Base-by-base conservation (phyloP, 2,797 vertebrate species). In the Melanotaenia boesemani region DNA sequence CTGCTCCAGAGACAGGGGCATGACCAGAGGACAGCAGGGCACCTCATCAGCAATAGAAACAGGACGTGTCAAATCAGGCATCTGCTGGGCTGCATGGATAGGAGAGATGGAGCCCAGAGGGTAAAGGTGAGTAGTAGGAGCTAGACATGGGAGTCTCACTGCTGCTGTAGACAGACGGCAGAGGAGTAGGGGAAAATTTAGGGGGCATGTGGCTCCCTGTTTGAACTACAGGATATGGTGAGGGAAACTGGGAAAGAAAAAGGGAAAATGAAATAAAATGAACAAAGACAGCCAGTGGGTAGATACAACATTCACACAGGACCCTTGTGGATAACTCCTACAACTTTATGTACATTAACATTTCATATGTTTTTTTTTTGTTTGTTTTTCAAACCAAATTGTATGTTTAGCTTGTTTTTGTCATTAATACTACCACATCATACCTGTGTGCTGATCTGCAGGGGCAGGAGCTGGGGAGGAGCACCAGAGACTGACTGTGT, bases 211-310 rank as follows among this genome's bases (percentile, higher is more conserved):
- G 88, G 63, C 93, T 94, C 84, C 94, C 91, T 88, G 95, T 93
- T 89, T 96, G 95, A 90, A 95, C 92, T 88, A 95, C 90, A 65
- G 95, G 94, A 93, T 96, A 94, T 87, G 92, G 83, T 77, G 94
- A 93, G 92, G 96, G 94, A 93, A 97, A 97, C 97, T 98, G 96
- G 91, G 91, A 90, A 93, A 92, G 84, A 82, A 90, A 91, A 88
- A 85, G 86, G 87, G 77, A 86, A 88, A 87, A 90, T 83, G 60
- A 89, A 83, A 90, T 56, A 81, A 85, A 93, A 91, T 81, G 75
- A 91, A 89, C 63, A 84, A 83, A 87, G 80, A 85, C 74, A 84
- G 79, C 67, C 71, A 80, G 52, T 76, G 30, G 59, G 78, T 68
- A 74, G 68, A 84, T 79, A 88, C 37, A 82, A 92, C 82, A 88